Evolutionary conservation across 2,888 invertebrate genomes (phyloP).

Genomic region (Leptopterna dolabrata): DNA sequence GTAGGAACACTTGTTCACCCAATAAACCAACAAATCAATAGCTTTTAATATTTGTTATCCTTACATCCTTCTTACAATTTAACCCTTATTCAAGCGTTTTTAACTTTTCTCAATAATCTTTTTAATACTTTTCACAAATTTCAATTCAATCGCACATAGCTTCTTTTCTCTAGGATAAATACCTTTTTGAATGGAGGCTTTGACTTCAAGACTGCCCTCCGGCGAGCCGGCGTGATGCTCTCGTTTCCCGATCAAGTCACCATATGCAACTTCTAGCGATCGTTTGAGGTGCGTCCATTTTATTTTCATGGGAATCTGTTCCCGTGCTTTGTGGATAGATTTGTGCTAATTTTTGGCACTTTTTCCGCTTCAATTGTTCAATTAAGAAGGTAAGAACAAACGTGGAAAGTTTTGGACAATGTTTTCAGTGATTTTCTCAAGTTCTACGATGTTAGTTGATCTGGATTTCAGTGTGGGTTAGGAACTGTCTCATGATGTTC

Average conservation of each 20-base stretch:
- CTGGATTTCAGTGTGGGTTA: slow-evolving; percentile 58
- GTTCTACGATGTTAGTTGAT: slow-evolving; percentile 42
- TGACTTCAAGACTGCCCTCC: background rate
- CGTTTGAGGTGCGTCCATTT: slow-evolving; percentile 36
- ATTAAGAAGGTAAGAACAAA: slow-evolving; percentile 41
- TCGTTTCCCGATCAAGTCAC: background rate
- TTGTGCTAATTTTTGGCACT: slow-evolving; percentile 33
- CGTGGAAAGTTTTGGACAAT: slow-evolving; percentile 44
- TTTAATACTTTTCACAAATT: no score
- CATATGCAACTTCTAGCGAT: background rate
- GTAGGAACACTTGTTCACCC: no score
- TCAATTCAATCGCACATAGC: no score
- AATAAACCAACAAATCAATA: no score
- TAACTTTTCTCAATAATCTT: no score
- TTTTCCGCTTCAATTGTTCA: slow-evolving; percentile 40
- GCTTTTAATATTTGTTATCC: no score
- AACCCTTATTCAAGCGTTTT: no score
- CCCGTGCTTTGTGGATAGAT: background rate
- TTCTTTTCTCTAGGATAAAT: no score
- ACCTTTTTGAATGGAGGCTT: background rate
- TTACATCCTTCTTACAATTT: no score
- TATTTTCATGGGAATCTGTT: slow-evolving; percentile 31
- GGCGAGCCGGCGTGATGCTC: slow-evolving; percentile 12
- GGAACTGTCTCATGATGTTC: slow-evolving; percentile 60
- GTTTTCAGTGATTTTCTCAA: slow-evolving; percentile 15